Conservation (phyloP, 2,888 invertebrate species). For the Acanthoscelides obtectus region DNA sequence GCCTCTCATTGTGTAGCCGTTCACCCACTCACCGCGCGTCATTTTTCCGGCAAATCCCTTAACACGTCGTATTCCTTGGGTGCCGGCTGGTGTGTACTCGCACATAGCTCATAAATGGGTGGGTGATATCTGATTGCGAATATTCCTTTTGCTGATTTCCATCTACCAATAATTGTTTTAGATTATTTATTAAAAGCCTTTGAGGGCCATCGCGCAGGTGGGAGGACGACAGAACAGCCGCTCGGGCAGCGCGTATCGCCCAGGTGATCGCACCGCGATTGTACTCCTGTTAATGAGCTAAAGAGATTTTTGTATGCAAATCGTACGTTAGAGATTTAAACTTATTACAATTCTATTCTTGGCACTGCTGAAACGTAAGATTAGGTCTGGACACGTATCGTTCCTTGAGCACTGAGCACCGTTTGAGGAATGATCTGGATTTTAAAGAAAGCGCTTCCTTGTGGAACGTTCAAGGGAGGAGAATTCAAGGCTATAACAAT, state of each 20-base stretch:
- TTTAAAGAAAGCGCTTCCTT: no score
- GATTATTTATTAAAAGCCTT: constrained; percentile 4
- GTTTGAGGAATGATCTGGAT: no score
- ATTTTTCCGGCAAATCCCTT: not conserved
- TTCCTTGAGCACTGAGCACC: no score
- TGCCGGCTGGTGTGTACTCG: not conserved
- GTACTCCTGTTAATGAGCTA: not conserved
- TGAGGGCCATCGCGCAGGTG: not conserved
- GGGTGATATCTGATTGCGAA: constrained; percentile 21
- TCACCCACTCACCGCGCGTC: not conserved
- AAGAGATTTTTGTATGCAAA: not conserved
- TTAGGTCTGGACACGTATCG: no score
- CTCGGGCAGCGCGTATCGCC: not conserved
- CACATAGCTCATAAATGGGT: constrained; percentile 12
- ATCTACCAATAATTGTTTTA: constrained; percentile 20
- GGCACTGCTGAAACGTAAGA: no score
- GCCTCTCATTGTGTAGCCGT: not conserved
- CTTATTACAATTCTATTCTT: no score
- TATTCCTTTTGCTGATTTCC: constrained; percentile 17
- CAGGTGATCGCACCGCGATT: not conserved
- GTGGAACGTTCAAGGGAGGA: no score
- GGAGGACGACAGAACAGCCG: not conserved
- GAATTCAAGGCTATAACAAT: no score
- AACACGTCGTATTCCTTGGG: not conserved
- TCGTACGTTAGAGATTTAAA: not conserved